These are phyloP conservation scores for Bujurquina vittata DNA, from an alignment of 2,113 vertebrate genomes.

Conservation along the genomic window DNA sequence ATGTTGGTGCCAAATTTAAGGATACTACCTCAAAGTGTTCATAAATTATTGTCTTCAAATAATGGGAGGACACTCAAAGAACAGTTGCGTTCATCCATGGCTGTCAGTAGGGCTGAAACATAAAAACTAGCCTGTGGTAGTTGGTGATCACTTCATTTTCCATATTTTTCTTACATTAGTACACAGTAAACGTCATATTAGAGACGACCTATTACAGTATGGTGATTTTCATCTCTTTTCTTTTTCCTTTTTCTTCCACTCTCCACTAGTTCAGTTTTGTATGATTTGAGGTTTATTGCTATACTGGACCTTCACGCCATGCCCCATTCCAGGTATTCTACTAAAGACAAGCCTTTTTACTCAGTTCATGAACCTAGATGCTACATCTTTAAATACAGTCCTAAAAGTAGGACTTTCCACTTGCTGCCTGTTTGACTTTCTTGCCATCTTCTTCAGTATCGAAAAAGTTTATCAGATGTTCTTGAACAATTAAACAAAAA, in stretches of 20 bases:
- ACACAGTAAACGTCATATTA: neutral
- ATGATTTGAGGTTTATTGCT: neutral
- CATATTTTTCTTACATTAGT: neutral
- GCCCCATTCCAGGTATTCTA: neutral
- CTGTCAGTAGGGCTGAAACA: neutral
- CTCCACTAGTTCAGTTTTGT: neutral
- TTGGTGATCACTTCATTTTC: neutral
- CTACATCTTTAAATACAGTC: neutral
- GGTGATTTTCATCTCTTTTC: neutral
- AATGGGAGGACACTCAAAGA: neutral
- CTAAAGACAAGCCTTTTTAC: neutral
- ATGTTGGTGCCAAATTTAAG: neutral
- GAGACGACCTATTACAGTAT: neutral
- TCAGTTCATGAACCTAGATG: neutral
- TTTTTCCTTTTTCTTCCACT: no score
- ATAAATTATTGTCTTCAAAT: neutral
- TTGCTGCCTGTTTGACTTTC: conserved; percentile 2
- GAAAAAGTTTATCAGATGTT: conserved; percentile 58
- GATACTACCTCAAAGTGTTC: neutral
- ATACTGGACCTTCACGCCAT: neutral
- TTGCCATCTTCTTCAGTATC: neutral
- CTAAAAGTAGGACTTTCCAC: neutral
- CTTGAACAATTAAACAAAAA: conserved; percentile 61
- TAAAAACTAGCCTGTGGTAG: neutral
- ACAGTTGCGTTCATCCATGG: neutral